These are phyloP conservation scores for Eulemur rufifrons DNA, from an alignment of 2,113 vertebrate genomes.

Conservation along the genomic window DNA sequence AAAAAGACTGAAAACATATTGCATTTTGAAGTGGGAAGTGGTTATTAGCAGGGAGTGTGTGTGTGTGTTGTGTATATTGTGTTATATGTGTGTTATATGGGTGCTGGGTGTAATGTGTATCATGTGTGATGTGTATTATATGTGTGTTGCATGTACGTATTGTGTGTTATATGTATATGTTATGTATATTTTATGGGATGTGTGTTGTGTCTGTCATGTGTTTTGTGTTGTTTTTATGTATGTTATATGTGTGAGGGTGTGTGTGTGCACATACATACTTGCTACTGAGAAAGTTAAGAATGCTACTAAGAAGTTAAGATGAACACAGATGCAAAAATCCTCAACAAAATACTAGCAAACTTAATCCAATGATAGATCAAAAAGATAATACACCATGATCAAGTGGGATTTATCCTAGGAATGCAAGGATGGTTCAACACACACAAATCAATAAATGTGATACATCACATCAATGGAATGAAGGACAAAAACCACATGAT, in stretches of 20 bases:
- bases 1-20: rapidly evolving
- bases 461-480: too few species aligned
- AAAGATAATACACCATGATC: too few species aligned
- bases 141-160: not conserved
- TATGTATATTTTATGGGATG: not conserved
- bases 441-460: too few species aligned
- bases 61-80: not conserved
- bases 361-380: too few species aligned
- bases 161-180: not conserved
- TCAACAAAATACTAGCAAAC: too few species aligned
- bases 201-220: not conserved
- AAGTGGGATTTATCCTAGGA: too few species aligned
- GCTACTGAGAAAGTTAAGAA: not conserved
- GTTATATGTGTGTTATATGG: not conserved
- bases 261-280: not conserved
- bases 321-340: too few species aligned
- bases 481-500: too few species aligned
- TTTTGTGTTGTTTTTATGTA: not conserved
- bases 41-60: rapidly evolving
- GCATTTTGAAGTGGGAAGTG: not conserved
- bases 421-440: too few species aligned
- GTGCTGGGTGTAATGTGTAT: not conserved
- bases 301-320: too few species aligned
- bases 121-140: not conserved
- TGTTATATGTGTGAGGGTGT: too few species aligned